Percentiles rank a stretch among this genome's conserved stretches.
These are phyloP conservation scores for Zaprionus davidi DNA, from an alignment of 1,140 invertebrate genomes.

Conservation along the genomic window DNA sequence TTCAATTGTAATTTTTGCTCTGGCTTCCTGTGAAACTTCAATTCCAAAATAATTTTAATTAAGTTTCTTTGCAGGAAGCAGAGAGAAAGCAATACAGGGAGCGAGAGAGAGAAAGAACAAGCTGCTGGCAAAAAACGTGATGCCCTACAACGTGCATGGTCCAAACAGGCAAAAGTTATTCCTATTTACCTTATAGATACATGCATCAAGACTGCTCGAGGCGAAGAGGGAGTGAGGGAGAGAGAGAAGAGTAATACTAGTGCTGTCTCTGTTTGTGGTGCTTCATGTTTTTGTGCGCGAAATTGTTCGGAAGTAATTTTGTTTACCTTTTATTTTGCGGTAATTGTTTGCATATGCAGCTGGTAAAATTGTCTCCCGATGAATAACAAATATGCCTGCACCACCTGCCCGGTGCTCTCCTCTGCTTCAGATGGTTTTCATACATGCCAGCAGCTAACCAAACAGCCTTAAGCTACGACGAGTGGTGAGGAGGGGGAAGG, in stretches of 20 bases:
- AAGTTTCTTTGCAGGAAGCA: conserved; percentile 8
- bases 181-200: conserved; percentile 56
- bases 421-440: not conserved
- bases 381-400: conserved; percentile 59
- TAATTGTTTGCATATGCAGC: conserved; percentile 81
- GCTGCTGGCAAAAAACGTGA: not conserved
- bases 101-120: not conserved
- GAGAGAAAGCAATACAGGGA: too few relatives aligned
- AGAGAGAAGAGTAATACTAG: not conserved
- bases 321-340: conserved; percentile 80
- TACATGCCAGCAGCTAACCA: conserved; percentile 37
- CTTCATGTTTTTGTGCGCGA: conserved; percentile 65
- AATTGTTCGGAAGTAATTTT: conserved; percentile 80
- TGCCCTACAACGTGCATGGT: not conserved
- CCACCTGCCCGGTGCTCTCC: not conserved
- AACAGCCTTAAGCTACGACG: conserved; percentile 52
- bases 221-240: too few relatives aligned
- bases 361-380: conserved; percentile 69
- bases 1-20: not conserved
- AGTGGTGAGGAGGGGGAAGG: conserved; percentile 7
- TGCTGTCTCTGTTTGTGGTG: conserved; percentile 12
- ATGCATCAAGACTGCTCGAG: conserved; percentile 46
- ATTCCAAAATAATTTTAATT: conserved; percentile 28
- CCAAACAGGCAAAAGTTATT: conserved; percentile 50
- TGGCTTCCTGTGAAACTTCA: conserved; percentile 6